Evolutionary conservation across 2,113 vertebrate genomes (phyloP), one percentile per base, ranked within the genome.

Genomic region (Hassar affinis): DNA sequence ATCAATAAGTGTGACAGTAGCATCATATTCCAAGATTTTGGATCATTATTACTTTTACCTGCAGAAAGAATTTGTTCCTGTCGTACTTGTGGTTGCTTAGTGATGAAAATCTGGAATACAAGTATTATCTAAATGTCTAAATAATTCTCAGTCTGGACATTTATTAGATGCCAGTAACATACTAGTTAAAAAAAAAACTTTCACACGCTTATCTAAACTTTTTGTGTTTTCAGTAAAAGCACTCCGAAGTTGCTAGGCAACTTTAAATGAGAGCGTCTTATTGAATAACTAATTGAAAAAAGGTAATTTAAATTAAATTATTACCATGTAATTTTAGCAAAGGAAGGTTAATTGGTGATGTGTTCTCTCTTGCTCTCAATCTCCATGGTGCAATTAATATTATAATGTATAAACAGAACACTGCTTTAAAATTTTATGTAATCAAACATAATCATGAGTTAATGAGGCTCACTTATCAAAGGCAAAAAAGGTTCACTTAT

Each of bases 371-470:
- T 2, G 8, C 47, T 17, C n/a, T 66, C 8, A 8, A 18, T 68
- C 33, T 54, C 49, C 15, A 71, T 22, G 17, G 12, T 56, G 33
- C 62, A 80, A 69, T 80, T 80, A 54, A 69, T 79, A 79, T 61
- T 69, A 62, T 33, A 68, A 68, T 35, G 30, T 33, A 17, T 54
- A 80, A 80, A 52, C 17, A 64, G 35, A 64, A 52, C 20, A 7
- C 47, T 80, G n/a, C 61, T 61, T 78, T 61, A 20, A 51, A 25
- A 80, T 80, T 80, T 52, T 10, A 80, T 35, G 38, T 61, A 64
- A 49, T 42, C 17, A 66, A 4, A 33, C 45, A 14, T 22, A 42
- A 66, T 71, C 79, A 68, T 22, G 22, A 68, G 33, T 20, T 68
- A 71, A 71, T 71, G 42, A 42, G 33, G 35, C 38, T 77, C 75